Percentiles rank a stretch among this genome's conserved stretches.
Evolutionary conservation across 2,113 vertebrate species (phyloP).

Genomic region (Cichladusa arquata): DNA sequence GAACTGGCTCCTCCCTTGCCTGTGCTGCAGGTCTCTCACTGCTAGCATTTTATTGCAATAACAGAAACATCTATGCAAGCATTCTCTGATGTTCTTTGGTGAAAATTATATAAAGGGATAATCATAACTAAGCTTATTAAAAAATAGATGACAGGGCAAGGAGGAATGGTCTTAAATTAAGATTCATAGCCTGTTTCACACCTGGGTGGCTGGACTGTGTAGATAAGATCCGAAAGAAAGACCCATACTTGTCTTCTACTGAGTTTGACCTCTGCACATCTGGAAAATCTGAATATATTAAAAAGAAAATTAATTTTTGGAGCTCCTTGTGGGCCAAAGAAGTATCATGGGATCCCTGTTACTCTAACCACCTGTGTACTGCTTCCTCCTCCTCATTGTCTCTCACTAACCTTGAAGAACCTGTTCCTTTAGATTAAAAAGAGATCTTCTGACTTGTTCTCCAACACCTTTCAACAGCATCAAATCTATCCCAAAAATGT

Average conservation of each 20-base stretch:
- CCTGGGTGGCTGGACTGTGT: not conserved
- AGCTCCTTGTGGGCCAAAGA: not conserved
- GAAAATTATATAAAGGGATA: not conserved
- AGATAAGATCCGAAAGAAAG: not conserved
- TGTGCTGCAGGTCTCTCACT: not conserved
- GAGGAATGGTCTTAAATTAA: not conserved
- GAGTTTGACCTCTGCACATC: not conserved
- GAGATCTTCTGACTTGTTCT: not conserved
- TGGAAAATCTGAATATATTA: not conserved
- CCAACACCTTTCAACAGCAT: not conserved
- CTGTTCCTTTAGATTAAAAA: not conserved
- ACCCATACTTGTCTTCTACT: not conserved
- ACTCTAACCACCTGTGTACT: not conserved
- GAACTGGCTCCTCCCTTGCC: conserved; percentile 51
- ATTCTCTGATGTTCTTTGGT: not conserved
- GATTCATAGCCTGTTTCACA: not conserved
- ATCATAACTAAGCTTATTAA: not conserved
- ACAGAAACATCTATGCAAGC: not conserved
- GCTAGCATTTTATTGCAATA: not conserved
- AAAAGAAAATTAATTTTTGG: not conserved
- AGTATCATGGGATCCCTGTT: not conserved
- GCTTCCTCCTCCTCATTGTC: not conserved
- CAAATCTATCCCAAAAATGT: not conserved
- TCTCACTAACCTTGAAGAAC: not conserved
- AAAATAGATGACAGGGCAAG: not conserved